A percentile compares a stretch with the other conserved stretches of the same genome.
These are phyloP conservation scores for Tiphia femorata DNA, from an alignment of 2,888 invertebrate genomes.

Conservation along the genomic window DNA sequence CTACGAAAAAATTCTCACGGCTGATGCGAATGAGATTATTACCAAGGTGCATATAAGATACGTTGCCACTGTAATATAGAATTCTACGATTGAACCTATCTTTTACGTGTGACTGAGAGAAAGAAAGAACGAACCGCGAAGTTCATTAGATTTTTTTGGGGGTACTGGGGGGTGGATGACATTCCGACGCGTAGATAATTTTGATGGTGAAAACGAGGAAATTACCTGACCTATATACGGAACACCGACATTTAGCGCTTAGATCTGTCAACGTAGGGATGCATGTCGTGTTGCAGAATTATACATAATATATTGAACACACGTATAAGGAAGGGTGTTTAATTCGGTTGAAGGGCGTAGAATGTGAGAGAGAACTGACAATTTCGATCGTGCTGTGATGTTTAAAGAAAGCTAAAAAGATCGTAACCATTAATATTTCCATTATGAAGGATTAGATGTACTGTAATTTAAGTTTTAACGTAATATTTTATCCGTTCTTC, in stretches of 20 bases:
- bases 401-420: constrained; percentile 19
- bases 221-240: constrained; percentile 21
- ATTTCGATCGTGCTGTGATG: constrained; percentile 33
- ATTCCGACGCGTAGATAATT: constrained; percentile 22
- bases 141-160: too few species aligned
- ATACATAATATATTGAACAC: constrained; percentile 39
- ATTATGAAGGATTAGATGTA: constrained; percentile 24
- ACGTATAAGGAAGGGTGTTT: constrained; percentile 16
- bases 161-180: constrained; percentile 15
- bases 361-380: constrained; percentile 26
- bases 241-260: constrained; percentile 31
- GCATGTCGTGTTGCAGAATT: constrained; percentile 42
- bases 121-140: constrained; percentile 2
- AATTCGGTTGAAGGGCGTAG: constrained; percentile 26
- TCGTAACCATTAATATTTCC: constrained; percentile 31
- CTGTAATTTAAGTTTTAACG: constrained; percentile 20
- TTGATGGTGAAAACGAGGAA: constrained; percentile 20
- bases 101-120: constrained; percentile 45
- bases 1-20: constrained; percentile 16
- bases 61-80: constrained; percentile 62
- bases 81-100: constrained; percentile 53
- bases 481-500: constrained; percentile 18
- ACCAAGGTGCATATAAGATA: constrained; percentile 47
- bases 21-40: constrained; percentile 13
- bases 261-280: constrained; percentile 37